phyloP scores from a whole-genome alignment of 2,888 invertebrate species.

The Volucella bombylans region DNA sequence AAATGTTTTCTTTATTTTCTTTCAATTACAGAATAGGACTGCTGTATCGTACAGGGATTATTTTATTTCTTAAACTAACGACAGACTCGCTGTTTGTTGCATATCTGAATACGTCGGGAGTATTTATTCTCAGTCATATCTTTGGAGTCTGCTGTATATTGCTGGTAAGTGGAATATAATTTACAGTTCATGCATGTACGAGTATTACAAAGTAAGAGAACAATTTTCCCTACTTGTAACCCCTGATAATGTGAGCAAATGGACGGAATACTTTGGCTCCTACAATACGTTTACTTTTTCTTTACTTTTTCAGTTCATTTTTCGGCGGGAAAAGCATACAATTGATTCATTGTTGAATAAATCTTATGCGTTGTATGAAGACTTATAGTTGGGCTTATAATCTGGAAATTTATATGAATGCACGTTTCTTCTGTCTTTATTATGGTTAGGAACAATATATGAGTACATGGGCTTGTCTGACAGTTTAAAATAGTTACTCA shows the following conservation, averaged over 20 bases:
- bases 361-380: conserved; percentile 9
- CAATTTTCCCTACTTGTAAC: no score
- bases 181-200: neutral
- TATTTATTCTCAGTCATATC: conserved; percentile 85
- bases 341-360: conserved; percentile 35
- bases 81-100: conserved; percentile 86
- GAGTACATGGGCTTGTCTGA: no score
- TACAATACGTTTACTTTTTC: conserved; percentile 1
- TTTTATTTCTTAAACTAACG: conserved; percentile 85
- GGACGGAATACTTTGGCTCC: neutral
- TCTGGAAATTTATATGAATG: neutral
- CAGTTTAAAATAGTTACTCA: no score
- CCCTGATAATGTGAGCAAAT: no score
- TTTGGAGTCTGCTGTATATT: conserved; percentile 84
- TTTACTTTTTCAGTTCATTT: neutral
- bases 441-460: no score
- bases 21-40: conserved; percentile 84
- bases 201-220: no score
- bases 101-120: conserved; percentile 85
- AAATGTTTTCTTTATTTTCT: conserved; percentile 36
- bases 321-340: neutral
- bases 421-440: neutral
- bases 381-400: neutral
- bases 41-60: conserved; percentile 85
- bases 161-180: conserved; percentile 83